These are phyloP conservation scores for Symphodus melops DNA, from an alignment of 2,113 vertebrate genomes.

Conservation along the genomic window DNA sequence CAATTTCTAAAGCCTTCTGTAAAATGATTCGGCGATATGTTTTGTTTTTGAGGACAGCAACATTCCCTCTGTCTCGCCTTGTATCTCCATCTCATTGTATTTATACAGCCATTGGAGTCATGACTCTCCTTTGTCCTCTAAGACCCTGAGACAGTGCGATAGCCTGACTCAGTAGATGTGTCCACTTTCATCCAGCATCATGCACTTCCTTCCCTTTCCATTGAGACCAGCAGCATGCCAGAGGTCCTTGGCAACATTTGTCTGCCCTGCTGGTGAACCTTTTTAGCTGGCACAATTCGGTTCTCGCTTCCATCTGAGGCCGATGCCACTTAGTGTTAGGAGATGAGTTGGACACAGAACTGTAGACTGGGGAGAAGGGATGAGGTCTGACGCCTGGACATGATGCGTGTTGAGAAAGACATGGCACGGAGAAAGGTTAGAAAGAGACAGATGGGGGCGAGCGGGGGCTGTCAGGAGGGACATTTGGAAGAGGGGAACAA, in stretches of 20 bases:
- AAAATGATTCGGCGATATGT: accelerated
- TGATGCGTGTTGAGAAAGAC: conserved; percentile 51
- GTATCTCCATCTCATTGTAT: conserved; percentile 12
- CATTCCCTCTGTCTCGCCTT: background rate
- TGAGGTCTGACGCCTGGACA: conserved; percentile 46
- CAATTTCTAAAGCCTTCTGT: background rate
- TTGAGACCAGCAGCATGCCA: conserved; percentile 30
- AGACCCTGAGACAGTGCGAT: conserved; percentile 38
- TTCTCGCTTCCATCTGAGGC: conserved; percentile 36
- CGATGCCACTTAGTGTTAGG: conserved; percentile 40
- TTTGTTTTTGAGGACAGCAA: background rate
- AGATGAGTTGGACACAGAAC: conserved; percentile 57
- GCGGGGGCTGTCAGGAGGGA: conserved; percentile 42
- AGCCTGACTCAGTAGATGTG: conserved; percentile 28
- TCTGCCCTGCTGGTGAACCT: conserved; percentile 64
- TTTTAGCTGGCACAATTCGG: conserved; percentile 41
- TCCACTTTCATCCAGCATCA: conserved; percentile 33
- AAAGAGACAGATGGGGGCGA: conserved; percentile 33
- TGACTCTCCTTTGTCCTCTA: conserved; percentile 17
- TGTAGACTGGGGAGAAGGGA: conserved; percentile 34
- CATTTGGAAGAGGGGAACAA: conserved; percentile 21
- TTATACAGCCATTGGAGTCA: conserved; percentile 21
- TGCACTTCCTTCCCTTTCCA: conserved; percentile 10
- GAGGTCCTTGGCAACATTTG: conserved; percentile 47
- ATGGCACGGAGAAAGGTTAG: conserved; percentile 54